phyloP scores from a whole-genome alignment of 2,797 vertebrate genomes.

The Chrysocyon brachyurus region DNA sequence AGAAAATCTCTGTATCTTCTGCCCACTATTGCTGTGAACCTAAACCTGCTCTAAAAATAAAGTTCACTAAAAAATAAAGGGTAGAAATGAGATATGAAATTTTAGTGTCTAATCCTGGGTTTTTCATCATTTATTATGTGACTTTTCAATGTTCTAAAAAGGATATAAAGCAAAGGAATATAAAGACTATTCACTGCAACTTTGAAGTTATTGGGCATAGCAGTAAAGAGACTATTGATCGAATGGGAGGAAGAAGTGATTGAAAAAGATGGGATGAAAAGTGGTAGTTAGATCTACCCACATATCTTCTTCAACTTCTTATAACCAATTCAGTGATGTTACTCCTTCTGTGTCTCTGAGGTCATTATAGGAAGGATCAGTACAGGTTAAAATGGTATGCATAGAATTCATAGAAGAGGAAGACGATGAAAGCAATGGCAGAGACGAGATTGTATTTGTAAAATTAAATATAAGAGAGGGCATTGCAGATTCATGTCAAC shows the following conservation, averaged over 20 bases:
- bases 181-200: background rate
- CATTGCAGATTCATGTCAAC: background rate
- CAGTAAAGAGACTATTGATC: background rate
- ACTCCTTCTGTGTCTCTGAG: background rate
- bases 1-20: background rate
- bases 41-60: background rate
- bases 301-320: background rate
- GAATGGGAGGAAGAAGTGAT: background rate
- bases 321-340: background rate
- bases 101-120: background rate
- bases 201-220: background rate
- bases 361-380: background rate
- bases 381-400: background rate
- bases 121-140: background rate
- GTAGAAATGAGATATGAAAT: background rate
- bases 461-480: background rate
- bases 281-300: no score
- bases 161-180: background rate
- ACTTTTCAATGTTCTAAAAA: background rate
- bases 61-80: background rate
- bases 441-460: background rate
- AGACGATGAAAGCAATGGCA: background rate
- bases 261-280: background rate
- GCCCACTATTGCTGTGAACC: background rate
- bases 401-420: conserved; percentile 5